Conservation (phyloP, 1,140 invertebrate species). For the Dendrolimus punctatus region DNA sequence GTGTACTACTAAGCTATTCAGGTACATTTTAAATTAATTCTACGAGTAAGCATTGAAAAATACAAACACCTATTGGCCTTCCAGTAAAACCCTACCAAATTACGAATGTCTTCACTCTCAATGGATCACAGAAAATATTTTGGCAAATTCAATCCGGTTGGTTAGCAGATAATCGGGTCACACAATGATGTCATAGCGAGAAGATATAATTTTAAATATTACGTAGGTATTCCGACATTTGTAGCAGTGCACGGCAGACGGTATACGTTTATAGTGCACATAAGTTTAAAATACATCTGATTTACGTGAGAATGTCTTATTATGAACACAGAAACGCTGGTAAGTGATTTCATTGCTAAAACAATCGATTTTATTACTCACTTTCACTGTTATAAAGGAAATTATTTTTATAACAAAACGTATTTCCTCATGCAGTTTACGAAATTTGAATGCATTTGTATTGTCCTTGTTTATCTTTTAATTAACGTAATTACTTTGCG, state of each 20-base stretch:
- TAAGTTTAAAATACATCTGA: conserved; percentile 2
- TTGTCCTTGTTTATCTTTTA: no score
- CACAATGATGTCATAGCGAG: conserved; percentile 51
- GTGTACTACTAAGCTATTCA: no score
- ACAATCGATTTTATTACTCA: not conserved
- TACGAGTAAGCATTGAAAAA: conserved; percentile 7
- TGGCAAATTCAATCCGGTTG: conserved; percentile 25
- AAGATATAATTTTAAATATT: conserved; percentile 56
- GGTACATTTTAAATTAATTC: no score
- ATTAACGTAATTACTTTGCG: no score
- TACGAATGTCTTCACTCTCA: conserved; percentile 10
- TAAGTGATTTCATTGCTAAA: conserved; percentile 21
- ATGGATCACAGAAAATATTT: conserved; percentile 23
- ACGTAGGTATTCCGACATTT: conserved; percentile 53
- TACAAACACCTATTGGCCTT: conserved; percentile 25
- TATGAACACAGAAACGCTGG: conserved; percentile 39
- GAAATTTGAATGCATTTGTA: no score
- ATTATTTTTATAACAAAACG: no score
- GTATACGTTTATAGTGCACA: conserved; percentile 5
- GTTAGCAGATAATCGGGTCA: conserved; percentile 47
- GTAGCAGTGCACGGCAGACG: conserved; percentile 8
- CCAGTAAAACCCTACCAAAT: conserved; percentile 29
- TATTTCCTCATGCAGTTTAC: not conserved
- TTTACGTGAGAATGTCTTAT: conserved; percentile 35
- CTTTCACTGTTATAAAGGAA: no score